A percentile compares a stretch with the other conserved stretches of the same genome.
phyloP scores from a whole-genome alignment of 1,140 invertebrate genomes.

The Bilobella aurantiaca region DNA sequence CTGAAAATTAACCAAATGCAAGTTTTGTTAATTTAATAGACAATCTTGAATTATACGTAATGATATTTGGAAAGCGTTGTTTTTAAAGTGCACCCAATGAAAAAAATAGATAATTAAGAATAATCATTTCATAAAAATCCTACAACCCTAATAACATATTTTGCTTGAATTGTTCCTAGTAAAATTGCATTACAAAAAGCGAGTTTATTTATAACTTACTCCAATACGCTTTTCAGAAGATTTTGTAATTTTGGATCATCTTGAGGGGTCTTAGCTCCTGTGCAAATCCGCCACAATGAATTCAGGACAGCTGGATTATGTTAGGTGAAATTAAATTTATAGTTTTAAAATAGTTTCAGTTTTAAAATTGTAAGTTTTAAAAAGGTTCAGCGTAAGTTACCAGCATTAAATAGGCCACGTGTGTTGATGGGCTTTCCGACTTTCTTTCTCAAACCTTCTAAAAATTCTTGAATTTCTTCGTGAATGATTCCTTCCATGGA shows the following conservation, averaged over 20 bases:
- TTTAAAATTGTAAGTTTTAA: too few relatives aligned
- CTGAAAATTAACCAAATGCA: too few relatives aligned
- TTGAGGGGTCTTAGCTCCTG: background rate
- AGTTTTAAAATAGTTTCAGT: background rate
- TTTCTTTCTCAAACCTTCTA: conserved; percentile 4
- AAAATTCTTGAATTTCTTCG: conserved; percentile 10
- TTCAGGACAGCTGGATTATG: conserved; percentile 11
- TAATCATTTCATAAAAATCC: background rate
- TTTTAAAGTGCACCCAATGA: too few relatives aligned
- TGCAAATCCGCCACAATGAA: conserved; percentile 12
- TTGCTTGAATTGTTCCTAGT: too few relatives aligned
- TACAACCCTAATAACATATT: background rate
- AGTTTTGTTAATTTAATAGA: too few relatives aligned
- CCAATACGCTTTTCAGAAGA: background rate
- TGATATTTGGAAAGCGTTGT: too few relatives aligned
- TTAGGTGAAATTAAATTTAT: too few relatives aligned
- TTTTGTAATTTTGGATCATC: conserved; percentile 11
- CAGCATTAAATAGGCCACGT: conserved; percentile 6
- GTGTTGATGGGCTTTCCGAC: conserved; percentile 4
- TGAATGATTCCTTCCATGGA: conserved; percentile 12
- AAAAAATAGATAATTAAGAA: too few relatives aligned
- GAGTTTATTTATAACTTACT: background rate
- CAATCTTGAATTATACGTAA: too few relatives aligned
- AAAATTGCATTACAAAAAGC: too few relatives aligned
- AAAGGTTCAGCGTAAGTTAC: conserved; percentile 27